phyloP scores from a whole-genome alignment of 2,113 vertebrate species.

The Melanostigma gelatinosum region DNA sequence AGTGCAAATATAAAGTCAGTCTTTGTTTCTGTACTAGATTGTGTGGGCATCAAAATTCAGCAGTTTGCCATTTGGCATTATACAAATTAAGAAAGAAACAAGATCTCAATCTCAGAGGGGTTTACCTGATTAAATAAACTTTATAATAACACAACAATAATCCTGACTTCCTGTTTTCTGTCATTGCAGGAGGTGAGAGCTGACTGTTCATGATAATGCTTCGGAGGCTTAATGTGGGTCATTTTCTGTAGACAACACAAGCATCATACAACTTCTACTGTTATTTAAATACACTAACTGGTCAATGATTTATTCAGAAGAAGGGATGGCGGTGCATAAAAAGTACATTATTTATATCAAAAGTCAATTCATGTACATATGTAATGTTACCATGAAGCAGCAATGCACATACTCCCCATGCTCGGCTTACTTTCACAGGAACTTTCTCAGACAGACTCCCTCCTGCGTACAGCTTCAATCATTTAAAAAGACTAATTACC shows the following conservation, averaged over 20 bases:
- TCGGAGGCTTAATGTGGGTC: background rate
- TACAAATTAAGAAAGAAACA: background rate
- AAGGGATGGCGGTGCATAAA: background rate
- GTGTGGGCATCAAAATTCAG: background rate
- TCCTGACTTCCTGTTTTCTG: background rate
- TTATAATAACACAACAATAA: background rate
- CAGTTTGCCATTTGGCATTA: background rate
- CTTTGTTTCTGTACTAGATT: background rate
- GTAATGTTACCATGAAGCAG: constrained; percentile 1
- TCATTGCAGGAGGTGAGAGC: background rate
- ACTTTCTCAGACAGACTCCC: constrained; percentile 24
- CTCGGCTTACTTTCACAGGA: constrained; percentile 32
- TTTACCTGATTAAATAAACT: background rate
- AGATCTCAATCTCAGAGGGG: background rate
- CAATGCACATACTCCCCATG: background rate
- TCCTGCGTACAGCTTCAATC: constrained; percentile 43
- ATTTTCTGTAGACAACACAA: background rate
- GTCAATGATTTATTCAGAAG: background rate
- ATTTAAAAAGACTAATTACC: constrained; percentile 65
- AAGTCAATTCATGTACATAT: background rate
- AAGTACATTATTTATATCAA: background rate
- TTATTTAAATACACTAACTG: background rate
- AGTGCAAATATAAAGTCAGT: background rate
- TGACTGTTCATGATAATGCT: background rate
- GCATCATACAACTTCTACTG: background rate